Evolutionary conservation across 2,888 invertebrate species (phyloP), one percentile per base, ranked within the genome.

Genomic region (Eutolmus rufibarbis): DNA sequence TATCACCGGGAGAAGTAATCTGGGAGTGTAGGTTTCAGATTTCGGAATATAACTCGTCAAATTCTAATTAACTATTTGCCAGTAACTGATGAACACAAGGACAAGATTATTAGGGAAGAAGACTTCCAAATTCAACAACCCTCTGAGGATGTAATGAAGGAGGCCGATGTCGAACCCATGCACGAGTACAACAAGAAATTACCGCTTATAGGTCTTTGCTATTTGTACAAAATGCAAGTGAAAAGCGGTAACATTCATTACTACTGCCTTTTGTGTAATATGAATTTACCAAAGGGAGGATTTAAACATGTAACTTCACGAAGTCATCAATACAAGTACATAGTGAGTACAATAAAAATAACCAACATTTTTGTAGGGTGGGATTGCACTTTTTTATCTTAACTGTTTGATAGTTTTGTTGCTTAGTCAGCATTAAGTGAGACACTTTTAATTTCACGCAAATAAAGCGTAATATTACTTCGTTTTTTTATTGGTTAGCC

Each of bases 1-100:
- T 89, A n/a, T 87, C 74, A 57, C 87, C 89, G 19, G 89, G 89
- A 0, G 89, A 89, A 89, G 31, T 87, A 1, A 88, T 89, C 9
- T 74, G 87, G 40, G 89, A 89, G 31, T 77, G 89, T 89, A 87
- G 86, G 85, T 88, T 66, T 9, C 40, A 40, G 66, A 28, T 23
- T 66, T 34, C 16, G 43, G 28, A 43, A 16, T 51, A 79, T 12
- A 66, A 1, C 23, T 28, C 2, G n/a, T 5, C 1, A 51, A 78
- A 86, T 46, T 34, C 14, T 51, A 19, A 51, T 23, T 2, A 3
- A 23, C 12, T 19, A 76, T 74, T 76, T 76, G 16, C 81, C 81
- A 88, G 88, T 89, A 66, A 86, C 82, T 19, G 87, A 87, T 0
- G 86, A 89, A 16, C 31, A 78, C 2, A n/a, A 85, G 5, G 87